phyloP scores from a whole-genome alignment of 1,140 invertebrate species.

The Lucilia cuprina region DNA sequence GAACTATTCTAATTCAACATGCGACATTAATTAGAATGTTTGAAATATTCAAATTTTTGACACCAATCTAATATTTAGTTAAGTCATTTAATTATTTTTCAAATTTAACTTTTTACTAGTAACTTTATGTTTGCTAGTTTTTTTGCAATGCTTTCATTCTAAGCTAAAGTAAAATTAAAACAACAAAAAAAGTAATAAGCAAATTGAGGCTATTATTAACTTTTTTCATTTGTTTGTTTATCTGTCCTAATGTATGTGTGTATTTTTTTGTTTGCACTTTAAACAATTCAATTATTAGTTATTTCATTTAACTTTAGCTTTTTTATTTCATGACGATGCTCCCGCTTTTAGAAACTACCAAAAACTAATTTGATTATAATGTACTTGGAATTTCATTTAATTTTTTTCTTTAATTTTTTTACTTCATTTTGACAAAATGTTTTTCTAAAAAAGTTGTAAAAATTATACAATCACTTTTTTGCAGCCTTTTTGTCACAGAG shows the following conservation, averaged over 20 bases:
- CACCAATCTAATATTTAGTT: too few relatives aligned
- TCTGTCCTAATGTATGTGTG: not conserved
- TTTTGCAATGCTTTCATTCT: not conserved
- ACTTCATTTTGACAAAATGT: not conserved
- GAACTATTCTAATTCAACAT: too few relatives aligned
- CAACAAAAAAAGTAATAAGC: not conserved
- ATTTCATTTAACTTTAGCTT: constrained; percentile 7
- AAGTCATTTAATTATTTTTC: not conserved
- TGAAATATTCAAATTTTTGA: too few relatives aligned
- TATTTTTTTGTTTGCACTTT: not conserved
- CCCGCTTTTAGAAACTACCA: not conserved
- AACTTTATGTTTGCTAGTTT: not conserved
- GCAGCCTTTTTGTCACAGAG: not conserved
- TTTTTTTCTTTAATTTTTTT: not conserved
- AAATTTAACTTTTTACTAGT: not conserved
- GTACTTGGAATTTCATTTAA: constrained; percentile 12
- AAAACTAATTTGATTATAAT: constrained; percentile 29
- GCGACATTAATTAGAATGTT: too few relatives aligned
- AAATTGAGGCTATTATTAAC: not conserved
- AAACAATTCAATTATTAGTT: not conserved
- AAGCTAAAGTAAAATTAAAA: not conserved
- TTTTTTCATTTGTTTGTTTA: not conserved
- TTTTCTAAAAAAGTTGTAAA: constrained; percentile 15
- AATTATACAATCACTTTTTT: not conserved
- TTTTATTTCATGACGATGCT: not conserved